These are phyloP conservation scores for Melanotaenia trifasciata DNA, from an alignment of 2,797 vertebrate species.

Conservation along the genomic window DNA sequence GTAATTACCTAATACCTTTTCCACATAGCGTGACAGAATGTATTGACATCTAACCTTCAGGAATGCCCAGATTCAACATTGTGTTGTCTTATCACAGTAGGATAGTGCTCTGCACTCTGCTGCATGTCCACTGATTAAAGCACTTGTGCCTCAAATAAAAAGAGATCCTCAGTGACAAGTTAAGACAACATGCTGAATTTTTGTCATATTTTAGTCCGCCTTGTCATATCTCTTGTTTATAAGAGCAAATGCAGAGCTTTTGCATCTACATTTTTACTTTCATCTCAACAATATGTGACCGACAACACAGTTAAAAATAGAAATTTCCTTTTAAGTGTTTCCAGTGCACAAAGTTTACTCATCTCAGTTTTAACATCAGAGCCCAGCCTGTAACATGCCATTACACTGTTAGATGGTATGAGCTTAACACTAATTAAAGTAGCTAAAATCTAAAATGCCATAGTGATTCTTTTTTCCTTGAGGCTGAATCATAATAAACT, in stretches of 20 bases:
- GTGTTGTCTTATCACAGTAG: conserved; percentile 18
- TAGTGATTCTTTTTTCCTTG: conserved; percentile 35
- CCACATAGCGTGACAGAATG: conserved; percentile 31
- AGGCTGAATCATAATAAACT: conserved; percentile 35
- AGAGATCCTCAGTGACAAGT: neutral
- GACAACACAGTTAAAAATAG: neutral
- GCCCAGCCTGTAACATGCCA: neutral
- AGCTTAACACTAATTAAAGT: conserved; percentile 39
- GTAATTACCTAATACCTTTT: conserved; percentile 38
- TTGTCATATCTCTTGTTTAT: neutral
- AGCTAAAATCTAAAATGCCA: conserved; percentile 48
- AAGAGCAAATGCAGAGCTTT: neutral
- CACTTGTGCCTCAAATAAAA: conserved; percentile 19
- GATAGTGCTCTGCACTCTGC: conserved; percentile 7
- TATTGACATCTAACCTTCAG: conserved; percentile 43
- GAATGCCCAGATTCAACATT: conserved; percentile 46
- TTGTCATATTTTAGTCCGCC: neutral
- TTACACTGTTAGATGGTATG: conserved; percentile 29
- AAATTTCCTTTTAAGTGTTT: neutral
- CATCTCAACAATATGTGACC: neutral
- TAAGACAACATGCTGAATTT: conserved; percentile 2
- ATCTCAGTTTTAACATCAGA: conserved; percentile 9
- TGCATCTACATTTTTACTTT: neutral
- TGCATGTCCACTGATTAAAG: conserved; percentile 17
- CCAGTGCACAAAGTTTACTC: neutral